These are phyloP conservation scores for Cyclophora albipunctata DNA, from an alignment of 2,888 invertebrate genomes.

Conservation along the genomic window DNA sequence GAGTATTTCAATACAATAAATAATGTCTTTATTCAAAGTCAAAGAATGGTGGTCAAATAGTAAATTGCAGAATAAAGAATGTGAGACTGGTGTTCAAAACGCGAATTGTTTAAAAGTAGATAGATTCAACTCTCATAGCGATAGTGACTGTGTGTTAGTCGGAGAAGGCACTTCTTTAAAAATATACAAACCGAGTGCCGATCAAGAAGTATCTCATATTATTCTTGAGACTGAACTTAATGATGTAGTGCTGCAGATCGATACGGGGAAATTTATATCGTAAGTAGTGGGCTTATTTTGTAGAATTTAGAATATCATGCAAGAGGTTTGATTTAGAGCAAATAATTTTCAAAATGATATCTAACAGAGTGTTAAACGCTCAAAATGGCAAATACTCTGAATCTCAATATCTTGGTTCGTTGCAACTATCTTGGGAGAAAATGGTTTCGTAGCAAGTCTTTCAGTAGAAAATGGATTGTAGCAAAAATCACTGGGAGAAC, in stretches of 20 bases:
- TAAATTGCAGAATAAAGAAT: constrained; percentile 72
- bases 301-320: too few species aligned
- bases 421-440: too few species aligned
- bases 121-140: constrained; percentile 86
- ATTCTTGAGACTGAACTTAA: constrained; percentile 85
- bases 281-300: constrained; percentile 67
- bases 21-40: constrained; percentile 95
- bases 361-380: too few species aligned
- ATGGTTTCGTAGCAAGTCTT: too few species aligned
- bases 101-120: constrained; percentile 80
- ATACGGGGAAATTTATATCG: constrained; percentile 89
- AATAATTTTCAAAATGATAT: too few species aligned
- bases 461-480: too few species aligned
- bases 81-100: constrained; percentile 74
- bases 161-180: constrained; percentile 52
- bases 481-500: too few species aligned
- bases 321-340: too few species aligned
- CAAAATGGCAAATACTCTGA: too few species aligned
- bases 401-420: too few species aligned
- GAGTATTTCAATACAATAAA: too few species aligned
- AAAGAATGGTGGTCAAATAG: constrained; percentile 91
- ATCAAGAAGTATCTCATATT: constrained; percentile 77
- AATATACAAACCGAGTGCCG: constrained; percentile 50
- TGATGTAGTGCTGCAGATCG: constrained; percentile 86
- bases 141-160: constrained; percentile 85